Conservation (phyloP, 2,113 vertebrate species). For the Pao palembangensis region DNA sequence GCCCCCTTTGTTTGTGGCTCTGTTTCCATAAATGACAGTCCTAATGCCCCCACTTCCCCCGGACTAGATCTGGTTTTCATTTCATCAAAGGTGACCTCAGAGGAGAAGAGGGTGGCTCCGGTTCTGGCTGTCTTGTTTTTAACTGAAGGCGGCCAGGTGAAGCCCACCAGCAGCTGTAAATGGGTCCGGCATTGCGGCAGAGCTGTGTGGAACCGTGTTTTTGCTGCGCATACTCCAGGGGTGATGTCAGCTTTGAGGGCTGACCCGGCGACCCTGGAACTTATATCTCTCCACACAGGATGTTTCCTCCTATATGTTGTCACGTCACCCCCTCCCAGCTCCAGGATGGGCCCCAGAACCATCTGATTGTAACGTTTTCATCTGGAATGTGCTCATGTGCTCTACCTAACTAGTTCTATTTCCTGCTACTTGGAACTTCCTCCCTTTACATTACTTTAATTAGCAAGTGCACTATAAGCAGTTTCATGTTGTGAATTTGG, state of each 20-base stretch:
- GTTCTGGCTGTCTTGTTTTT: conserved; percentile 35
- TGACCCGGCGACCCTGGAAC: conserved; percentile 54
- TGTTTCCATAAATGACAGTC: not conserved
- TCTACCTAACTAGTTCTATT: no score
- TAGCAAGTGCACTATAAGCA: no score
- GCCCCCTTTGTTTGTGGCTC: not conserved
- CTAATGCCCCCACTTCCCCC: not conserved
- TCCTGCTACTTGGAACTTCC: no score
- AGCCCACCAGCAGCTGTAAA: conserved; percentile 47
- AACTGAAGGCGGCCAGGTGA: conserved; percentile 37
- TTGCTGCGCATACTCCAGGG: conserved; percentile 40
- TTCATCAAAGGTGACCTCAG: conserved; percentile 30
- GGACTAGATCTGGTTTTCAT: conserved; percentile 21
- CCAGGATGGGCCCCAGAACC: no score
- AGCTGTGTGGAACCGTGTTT: conserved; percentile 45
- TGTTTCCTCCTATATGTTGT: conserved; percentile 12
- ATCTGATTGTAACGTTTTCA: no score
- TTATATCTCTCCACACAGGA: conserved; percentile 46
- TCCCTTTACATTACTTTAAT: no score
- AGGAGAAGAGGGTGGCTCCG: conserved; percentile 23
- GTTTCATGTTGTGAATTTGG: no score
- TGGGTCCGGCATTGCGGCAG: conserved; percentile 37
- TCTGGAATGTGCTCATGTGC: no score
- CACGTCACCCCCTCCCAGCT: not conserved
- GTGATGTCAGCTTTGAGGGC: conserved; percentile 61